Evolutionary conservation across 2,888 invertebrate species (phyloP), one percentile per base, ranked within the genome.

Genomic region (Caenorhabditis uteleia): DNA sequence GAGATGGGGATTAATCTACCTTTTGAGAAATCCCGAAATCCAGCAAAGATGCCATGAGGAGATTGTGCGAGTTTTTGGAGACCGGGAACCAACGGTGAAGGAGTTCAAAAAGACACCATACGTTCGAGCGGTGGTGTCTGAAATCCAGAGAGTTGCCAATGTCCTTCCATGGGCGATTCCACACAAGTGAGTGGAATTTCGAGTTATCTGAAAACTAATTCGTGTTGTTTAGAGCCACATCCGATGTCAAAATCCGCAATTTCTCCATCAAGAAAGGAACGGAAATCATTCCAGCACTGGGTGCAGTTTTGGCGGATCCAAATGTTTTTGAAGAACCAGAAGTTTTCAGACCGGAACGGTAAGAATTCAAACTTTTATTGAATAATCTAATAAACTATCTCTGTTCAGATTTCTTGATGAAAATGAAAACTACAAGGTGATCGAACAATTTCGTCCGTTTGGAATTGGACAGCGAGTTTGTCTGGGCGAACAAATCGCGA

Each of bases 91-190:
- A 1, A 51, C 55, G 5, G 61, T 67, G 54, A 45, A 51, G 38
- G 47, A 38, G 16, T 55, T 59, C 46, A 57, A 65, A 12, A 39
- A 68, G n/a, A 46, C 60, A 3, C 76, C 73, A 16, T 73, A 75
- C 42, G 51, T 78, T 14, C 64, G 69, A 45, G 82, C 82, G 0
- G 67, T 72, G 2, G 59, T 83, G 23, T 70, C 77, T 36, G 82
- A 82, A 58, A 61, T 79, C 7, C 77, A 77, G 42, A 61, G 82
- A 8, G 48, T 82, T 12, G 70, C 69, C 23, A 83, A 82, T 57
- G 77, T 82, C 14, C 64, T 82, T 14, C 82, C 82, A 3, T 80
- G 79, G 78, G 71, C 75, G 20, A 79, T 82, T 40, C 82, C 80
- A 1, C 82, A 82, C 45, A 58, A 66, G 73, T 71, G 20, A 43